Evolutionary conservation across 1,140 invertebrate genomes (phyloP).

Genomic region (Semibalanus balanoides): DNA sequence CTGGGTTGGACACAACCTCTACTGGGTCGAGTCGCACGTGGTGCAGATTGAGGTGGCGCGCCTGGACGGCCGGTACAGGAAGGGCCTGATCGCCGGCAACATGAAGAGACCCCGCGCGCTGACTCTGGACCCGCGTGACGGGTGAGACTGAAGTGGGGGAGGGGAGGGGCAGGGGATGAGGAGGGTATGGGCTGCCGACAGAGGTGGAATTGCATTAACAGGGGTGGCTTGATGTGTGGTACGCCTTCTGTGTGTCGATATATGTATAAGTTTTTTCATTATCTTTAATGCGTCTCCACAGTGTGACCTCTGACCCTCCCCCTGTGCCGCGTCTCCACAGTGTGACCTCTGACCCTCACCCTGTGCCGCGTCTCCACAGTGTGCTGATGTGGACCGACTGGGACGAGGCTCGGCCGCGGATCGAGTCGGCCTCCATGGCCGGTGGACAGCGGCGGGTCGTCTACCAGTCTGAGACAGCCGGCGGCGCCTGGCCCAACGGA

Average conservation of each 20-base stretch:
- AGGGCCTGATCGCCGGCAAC: conserved; percentile 64
- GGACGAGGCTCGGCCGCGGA: conserved; percentile 27
- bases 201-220: too few species aligned
- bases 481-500: conserved; percentile 52
- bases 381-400: conserved; percentile 52
- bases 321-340: too few species aligned
- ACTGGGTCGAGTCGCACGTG: conserved; percentile 68
- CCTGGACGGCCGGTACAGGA: conserved; percentile 57
- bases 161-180: too few species aligned
- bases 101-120: conserved; percentile 77
- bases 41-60: conserved; percentile 81
- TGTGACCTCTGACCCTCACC: too few species aligned
- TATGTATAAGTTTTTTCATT: too few species aligned
- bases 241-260: too few species aligned
- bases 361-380: neutral
- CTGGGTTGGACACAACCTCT: conserved; percentile 68
- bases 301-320: too few species aligned
- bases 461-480: conserved; percentile 27
- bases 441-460: conserved; percentile 32
- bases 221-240: too few species aligned
- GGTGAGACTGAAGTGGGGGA: too few species aligned
- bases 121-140: conserved; percentile 62
- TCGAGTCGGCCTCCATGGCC: conserved; percentile 39
- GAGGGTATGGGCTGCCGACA: too few species aligned
- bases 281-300: too few species aligned